Conservation (phyloP, 1,140 invertebrate genomes). For the Cryptotermes secundus region DNA sequence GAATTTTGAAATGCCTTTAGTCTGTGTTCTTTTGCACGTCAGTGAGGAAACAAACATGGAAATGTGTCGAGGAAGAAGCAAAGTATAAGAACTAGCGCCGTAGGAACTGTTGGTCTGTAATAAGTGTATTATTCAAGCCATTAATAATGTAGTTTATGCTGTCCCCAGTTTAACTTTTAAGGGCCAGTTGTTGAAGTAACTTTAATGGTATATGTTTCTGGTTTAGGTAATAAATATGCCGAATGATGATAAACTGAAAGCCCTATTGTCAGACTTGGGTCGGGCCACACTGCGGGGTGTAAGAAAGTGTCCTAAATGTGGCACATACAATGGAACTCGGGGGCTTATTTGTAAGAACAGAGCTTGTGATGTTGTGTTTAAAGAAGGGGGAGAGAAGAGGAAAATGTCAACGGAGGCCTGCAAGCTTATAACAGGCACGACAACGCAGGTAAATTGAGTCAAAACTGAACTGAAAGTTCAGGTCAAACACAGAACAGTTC, state of each 20-base stretch:
- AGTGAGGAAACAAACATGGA: too few relatives aligned
- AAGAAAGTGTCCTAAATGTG: slow-evolving; percentile 76
- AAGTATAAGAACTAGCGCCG: too few relatives aligned
- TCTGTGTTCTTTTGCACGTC: too few relatives aligned
- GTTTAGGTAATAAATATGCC: slow-evolving; percentile 21
- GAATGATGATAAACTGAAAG: slow-evolving; percentile 48
- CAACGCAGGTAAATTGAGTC: slow-evolving; percentile 47
- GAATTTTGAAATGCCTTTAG: too few relatives aligned
- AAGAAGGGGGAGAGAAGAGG: slow-evolving; percentile 61
- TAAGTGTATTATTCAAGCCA: not conserved
- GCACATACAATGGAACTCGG: slow-evolving; percentile 73
- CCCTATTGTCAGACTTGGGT: slow-evolving; percentile 62
- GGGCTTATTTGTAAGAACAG: slow-evolving; percentile 77
- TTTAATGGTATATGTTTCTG: not conserved
- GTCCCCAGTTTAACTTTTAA: too few relatives aligned
- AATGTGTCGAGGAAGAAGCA: too few relatives aligned
- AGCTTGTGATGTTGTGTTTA: slow-evolving; percentile 69
- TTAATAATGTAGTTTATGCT: not conserved
- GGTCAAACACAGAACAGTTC: too few relatives aligned
- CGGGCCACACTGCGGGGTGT: slow-evolving; percentile 69
- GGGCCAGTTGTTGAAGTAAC: too few relatives aligned
- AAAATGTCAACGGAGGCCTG: slow-evolving; percentile 68
- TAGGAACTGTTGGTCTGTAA: not conserved
- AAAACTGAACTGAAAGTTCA: not conserved
- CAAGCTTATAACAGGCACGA: slow-evolving; percentile 63